Evolutionary conservation across 2,113 vertebrate species (phyloP).

Genomic region (Anguilla japonica): DNA sequence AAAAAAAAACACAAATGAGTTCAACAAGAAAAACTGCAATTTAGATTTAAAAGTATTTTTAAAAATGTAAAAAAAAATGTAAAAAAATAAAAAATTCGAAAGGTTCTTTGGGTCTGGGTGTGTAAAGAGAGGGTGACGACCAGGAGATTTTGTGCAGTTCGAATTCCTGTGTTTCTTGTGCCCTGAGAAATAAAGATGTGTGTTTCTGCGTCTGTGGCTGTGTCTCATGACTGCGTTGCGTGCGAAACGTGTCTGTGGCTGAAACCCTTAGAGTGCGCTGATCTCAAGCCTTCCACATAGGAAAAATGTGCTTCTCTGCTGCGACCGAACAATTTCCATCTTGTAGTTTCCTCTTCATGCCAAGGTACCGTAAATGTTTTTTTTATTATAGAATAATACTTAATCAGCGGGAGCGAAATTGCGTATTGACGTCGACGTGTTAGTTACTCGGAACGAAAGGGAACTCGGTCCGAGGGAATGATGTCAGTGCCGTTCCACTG

Average conservation of each 20-base stretch:
- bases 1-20: slow-evolving; percentile 18
- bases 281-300: neutral
- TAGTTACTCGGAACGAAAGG: too few relatives aligned
- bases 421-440: too few relatives aligned
- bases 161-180: slow-evolving; percentile 69
- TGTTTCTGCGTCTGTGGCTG: slow-evolving; percentile 55
- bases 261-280: neutral
- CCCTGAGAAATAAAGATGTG: slow-evolving; percentile 69
- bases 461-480: too few relatives aligned
- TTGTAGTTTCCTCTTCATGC: too few relatives aligned
- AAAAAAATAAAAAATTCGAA: slow-evolving; percentile 30
- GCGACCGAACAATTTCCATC: too few relatives aligned
- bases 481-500: too few relatives aligned
- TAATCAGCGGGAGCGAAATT: too few relatives aligned
- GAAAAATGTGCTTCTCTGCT: too few relatives aligned
- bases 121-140: slow-evolving; percentile 49
- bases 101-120: slow-evolving; percentile 37
- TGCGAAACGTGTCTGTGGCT: neutral
- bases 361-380: too few relatives aligned
- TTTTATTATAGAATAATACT: too few relatives aligned
- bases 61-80: slow-evolving; percentile 33
- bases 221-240: slow-evolving; percentile 10
- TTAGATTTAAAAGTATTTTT: slow-evolving; percentile 38
- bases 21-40: slow-evolving; percentile 35
- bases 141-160: slow-evolving; percentile 56